Evolutionary conservation across 2,888 invertebrate species (phyloP).

Genomic region (Synanthedon formicaeformis): DNA sequence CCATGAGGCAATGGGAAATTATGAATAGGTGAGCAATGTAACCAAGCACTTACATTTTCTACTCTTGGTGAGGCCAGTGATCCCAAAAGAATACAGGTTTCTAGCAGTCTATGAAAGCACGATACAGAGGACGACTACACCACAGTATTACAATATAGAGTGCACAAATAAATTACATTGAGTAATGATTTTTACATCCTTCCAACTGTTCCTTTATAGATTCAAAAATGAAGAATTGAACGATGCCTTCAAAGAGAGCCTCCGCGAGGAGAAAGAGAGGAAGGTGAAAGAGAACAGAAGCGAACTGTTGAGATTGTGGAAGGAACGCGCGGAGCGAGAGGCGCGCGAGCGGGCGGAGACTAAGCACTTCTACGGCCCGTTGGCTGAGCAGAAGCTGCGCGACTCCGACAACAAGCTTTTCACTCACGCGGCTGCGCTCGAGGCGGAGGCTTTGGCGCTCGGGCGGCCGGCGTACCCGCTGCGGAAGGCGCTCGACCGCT

Average conservation of each 20-base stretch:
- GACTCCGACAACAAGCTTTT: constrained; percentile 64
- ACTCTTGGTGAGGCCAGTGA: too few relatives aligned
- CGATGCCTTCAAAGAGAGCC: constrained; percentile 47
- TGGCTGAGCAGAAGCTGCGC: constrained; percentile 40
- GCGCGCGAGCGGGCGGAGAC: constrained; percentile 32
- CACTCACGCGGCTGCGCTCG: constrained; percentile 53
- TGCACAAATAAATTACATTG: background rate
- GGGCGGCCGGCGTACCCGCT: constrained; percentile 53
- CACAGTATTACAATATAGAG: too few relatives aligned
- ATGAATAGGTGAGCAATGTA: constrained; percentile 47
- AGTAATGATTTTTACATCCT: background rate
- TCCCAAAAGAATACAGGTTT: too few relatives aligned
- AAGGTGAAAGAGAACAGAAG: constrained; percentile 50
- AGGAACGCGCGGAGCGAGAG: constrained; percentile 44
- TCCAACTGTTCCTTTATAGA: constrained; percentile 19
- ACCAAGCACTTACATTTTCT: too few relatives aligned
- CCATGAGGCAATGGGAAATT: constrained; percentile 64
- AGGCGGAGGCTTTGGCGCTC: constrained; percentile 45
- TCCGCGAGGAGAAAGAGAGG: constrained; percentile 37
- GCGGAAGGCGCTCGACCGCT: constrained; percentile 46
- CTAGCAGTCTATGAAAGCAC: too few relatives aligned
- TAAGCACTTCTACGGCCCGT: constrained; percentile 50
- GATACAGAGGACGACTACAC: too few relatives aligned
- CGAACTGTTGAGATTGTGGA: constrained; percentile 58
- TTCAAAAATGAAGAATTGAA: constrained; percentile 65